These are phyloP conservation scores for Dexiosoma caninum DNA, from an alignment of 2,888 invertebrate genomes.

Conservation along the genomic window DNA sequence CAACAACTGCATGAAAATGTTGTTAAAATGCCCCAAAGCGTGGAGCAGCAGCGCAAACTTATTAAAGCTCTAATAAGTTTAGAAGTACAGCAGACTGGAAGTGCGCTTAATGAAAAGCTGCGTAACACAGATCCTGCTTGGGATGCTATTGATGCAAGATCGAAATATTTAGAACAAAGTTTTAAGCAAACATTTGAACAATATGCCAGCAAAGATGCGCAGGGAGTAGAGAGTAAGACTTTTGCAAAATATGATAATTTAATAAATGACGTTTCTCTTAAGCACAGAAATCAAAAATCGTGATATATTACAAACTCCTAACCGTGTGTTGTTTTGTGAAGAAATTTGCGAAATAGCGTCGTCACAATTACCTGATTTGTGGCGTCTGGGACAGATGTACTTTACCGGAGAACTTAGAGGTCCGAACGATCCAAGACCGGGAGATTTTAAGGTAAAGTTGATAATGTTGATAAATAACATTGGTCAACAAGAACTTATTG, in stretches of 20 bases:
- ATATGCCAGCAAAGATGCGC: constrained; percentile 73
- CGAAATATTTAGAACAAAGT: constrained; percentile 83
- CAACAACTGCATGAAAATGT: constrained; percentile 89
- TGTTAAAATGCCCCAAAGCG: constrained; percentile 92
- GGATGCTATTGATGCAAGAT: constrained; percentile 93
- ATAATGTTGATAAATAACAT: no score
- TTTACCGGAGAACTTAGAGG: constrained; percentile 92
- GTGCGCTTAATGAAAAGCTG: constrained; percentile 73
- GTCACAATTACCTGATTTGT: constrained; percentile 91
- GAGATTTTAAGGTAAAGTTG: constrained; percentile 84
- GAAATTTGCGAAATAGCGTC: constrained; percentile 87
- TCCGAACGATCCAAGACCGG: constrained; percentile 85
- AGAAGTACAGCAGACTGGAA: constrained; percentile 79
- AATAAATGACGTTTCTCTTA: background rate
- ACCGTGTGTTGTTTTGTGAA: constrained; percentile 87
- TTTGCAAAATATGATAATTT: background rate
- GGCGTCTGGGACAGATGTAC: constrained; percentile 96
- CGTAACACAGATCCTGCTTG: constrained; percentile 93
- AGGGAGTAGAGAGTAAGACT: constrained; percentile 70
- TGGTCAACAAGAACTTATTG: no score
- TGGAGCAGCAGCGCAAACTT: constrained; percentile 96
- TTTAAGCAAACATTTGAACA: constrained; percentile 76
- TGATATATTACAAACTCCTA: constrained; percentile 78
- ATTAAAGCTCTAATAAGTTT: constrained; percentile 88
- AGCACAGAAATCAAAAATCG: constrained; percentile 72